Conservation (phyloP, 2,113 vertebrate species). For the Theristicus caerulescens region DNA sequence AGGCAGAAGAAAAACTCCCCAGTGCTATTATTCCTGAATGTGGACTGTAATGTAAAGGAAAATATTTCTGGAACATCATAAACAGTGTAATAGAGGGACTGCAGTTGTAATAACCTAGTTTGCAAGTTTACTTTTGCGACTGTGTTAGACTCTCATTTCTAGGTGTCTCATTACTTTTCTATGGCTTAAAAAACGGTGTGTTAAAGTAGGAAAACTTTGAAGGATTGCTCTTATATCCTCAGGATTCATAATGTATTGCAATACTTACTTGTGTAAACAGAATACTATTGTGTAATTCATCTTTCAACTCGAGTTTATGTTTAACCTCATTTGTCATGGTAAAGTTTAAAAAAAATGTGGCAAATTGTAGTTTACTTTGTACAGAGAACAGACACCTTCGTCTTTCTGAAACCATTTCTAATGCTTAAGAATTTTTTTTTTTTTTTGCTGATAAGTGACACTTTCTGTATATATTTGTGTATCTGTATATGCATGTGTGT, state of each 20-base stretch:
- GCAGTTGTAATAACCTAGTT: neutral
- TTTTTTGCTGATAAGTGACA: neutral
- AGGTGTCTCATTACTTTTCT: neutral
- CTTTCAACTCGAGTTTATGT: neutral
- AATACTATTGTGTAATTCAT: neutral
- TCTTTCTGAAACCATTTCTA: neutral
- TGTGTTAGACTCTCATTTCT: neutral
- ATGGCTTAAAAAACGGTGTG: neutral
- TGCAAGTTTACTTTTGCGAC: neutral
- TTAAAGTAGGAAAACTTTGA: neutral
- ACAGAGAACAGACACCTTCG: neutral
- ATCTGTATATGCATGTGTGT: accelerated
- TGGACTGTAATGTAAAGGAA: neutral
- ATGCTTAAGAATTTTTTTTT: neutral
- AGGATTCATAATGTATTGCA: neutral
- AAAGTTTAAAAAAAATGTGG: neutral
- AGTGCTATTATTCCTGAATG: neutral
- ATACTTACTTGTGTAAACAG: neutral
- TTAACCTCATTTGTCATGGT: neutral
- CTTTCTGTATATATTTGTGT: neutral
- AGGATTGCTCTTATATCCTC: neutral
- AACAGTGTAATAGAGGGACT: neutral
- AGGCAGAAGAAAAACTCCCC: neutral
- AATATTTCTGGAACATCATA: neutral
- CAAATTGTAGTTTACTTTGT: neutral